Evolutionary conservation across 2,888 invertebrate species (phyloP).

Genomic region (Galerucella pusilla): DNA sequence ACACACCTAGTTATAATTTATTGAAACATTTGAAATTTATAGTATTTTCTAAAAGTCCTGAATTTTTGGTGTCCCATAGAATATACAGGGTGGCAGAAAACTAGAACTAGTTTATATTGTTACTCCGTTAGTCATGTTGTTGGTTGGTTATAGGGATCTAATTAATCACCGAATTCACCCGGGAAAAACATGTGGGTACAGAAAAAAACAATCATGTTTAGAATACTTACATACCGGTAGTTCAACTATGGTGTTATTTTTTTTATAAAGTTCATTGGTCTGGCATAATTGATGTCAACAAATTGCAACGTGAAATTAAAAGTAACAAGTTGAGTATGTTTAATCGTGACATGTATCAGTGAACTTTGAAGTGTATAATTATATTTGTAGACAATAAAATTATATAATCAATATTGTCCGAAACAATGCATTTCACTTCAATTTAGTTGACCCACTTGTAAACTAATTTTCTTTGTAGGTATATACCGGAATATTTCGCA

Average conservation of each 20-base stretch:
- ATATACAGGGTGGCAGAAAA: too few species aligned
- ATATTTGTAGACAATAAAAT: neutral
- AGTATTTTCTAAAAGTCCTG: neutral
- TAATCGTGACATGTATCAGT: neutral
- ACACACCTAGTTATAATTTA: neutral
- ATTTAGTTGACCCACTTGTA: neutral
- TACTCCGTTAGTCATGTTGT: too few species aligned
- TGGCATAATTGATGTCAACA: constrained; percentile 4
- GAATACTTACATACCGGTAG: neutral
- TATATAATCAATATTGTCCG: neutral
- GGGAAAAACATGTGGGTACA: neutral
- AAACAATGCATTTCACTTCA: neutral
- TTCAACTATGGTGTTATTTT: neutral
- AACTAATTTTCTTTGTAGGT: too few species aligned
- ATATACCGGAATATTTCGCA: too few species aligned
- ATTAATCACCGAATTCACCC: neutral
- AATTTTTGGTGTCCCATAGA: too few species aligned
- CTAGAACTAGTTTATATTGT: neutral
- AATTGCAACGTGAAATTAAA: neutral
- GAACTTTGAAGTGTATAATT: neutral
- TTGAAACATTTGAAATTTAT: neutral
- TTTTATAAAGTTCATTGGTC: constrained; percentile 11
- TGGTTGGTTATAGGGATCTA: too few species aligned
- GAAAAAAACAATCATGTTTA: neutral
- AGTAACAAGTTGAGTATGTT: neutral